These are phyloP conservation scores for Synergus umbraculus DNA, from an alignment of 2,888 invertebrate genomes.

Conservation along the genomic window DNA sequence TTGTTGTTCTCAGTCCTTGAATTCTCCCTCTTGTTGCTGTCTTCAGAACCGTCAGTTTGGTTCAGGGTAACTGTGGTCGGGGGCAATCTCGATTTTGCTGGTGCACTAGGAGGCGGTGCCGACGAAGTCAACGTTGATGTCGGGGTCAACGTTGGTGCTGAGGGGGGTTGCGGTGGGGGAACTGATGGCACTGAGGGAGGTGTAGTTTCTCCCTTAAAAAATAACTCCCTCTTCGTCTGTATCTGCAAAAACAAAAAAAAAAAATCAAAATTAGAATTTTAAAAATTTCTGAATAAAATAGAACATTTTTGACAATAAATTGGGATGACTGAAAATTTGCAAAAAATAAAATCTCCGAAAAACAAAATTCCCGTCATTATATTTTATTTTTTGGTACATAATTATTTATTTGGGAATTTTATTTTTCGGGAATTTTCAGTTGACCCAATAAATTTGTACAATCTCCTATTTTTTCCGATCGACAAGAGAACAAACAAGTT, in stretches of 20 bases:
- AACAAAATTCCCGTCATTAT: too few species aligned
- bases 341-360: too few species aligned
- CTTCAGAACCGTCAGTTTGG: constrained; percentile 77
- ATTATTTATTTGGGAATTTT: neutral
- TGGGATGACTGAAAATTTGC: too few species aligned
- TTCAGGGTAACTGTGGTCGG: constrained; percentile 78
- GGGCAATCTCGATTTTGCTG: constrained; percentile 66
- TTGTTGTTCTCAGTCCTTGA: constrained; percentile 61
- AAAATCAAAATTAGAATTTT: neutral
- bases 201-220: constrained; percentile 82
- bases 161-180: constrained; percentile 72
- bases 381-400: neutral
- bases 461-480: neutral
- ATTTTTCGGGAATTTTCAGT: too few species aligned
- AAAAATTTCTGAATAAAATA: too few species aligned
- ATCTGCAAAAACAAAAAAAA: constrained; percentile 78
- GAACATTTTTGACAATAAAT: neutral
- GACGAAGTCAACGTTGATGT: constrained; percentile 62
- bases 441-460: neutral
- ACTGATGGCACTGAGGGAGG: constrained; percentile 80
- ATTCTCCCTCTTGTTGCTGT: constrained; percentile 77
- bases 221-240: constrained; percentile 91
- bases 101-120: constrained; percentile 62
- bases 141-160: constrained; percentile 68
- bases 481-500: constrained; percentile 12